Conservation (phyloP, 2,797 vertebrate genomes). For the Argya squamiceps region DNA sequence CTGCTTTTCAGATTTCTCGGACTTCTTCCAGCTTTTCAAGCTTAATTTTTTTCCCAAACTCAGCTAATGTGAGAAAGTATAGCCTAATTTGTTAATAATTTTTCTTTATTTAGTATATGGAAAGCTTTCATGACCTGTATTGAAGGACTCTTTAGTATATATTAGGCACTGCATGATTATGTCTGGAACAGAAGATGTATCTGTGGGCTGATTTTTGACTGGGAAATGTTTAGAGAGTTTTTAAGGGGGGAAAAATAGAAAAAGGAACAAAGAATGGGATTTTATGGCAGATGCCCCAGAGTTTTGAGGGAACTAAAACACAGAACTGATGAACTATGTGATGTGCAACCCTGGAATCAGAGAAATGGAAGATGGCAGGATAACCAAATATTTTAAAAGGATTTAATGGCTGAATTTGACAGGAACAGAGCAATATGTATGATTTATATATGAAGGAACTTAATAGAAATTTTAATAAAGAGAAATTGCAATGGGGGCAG, state of each 20-base stretch:
- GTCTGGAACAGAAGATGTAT: not conserved
- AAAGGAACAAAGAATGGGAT: not conserved
- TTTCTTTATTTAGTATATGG: conserved; percentile 8
- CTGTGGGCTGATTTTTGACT: not conserved
- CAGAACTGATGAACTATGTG: not conserved
- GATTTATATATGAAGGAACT: not conserved
- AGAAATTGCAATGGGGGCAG: not conserved
- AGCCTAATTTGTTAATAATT: conserved; percentile 17
- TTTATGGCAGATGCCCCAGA: not conserved
- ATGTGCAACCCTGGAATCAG: not conserved
- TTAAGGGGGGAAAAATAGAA: fast-evolving
- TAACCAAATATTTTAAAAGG: not conserved
- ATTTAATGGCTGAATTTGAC: not conserved
- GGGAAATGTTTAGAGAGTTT: not conserved
- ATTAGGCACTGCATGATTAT: not conserved
- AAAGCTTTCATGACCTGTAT: conserved; percentile 19
- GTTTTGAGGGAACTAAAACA: not conserved
- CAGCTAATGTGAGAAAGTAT: not conserved
- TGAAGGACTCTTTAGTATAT: not conserved
- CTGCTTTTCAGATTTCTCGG: not conserved
- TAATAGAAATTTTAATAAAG: not conserved
- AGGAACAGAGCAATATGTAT: not conserved
- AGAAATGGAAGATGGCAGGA: not conserved
- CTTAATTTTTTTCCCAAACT: not conserved
- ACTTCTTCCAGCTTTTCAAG: not conserved